Conservation (phyloP, 35 echinoderm and acorn worm species). For the Diadema setosum region DNA sequence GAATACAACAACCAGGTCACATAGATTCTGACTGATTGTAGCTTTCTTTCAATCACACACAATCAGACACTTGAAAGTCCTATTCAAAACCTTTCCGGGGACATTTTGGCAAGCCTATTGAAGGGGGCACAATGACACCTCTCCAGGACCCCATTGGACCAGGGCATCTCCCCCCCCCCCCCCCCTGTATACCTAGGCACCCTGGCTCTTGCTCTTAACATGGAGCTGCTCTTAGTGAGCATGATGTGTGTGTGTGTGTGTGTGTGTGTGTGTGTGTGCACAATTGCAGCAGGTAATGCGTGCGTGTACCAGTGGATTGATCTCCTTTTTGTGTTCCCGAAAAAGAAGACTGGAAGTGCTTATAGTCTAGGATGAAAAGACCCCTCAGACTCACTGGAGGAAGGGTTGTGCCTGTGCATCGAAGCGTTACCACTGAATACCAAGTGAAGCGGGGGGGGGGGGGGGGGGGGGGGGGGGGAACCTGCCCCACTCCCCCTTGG, state of each 20-base stretch:
- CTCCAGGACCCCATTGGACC: not conserved
- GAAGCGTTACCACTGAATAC: no score
- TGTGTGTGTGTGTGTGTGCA: not conserved
- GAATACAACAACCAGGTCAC: no score
- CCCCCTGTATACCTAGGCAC: no score
- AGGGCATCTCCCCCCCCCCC: no score
- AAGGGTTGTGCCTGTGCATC: no score
- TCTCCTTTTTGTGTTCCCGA: no score
- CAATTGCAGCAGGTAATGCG: not conserved
- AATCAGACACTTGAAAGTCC: not conserved
- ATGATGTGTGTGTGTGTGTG: not conserved
- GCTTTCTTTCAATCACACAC: not conserved
- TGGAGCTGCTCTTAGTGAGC: not conserved
- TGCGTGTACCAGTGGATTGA: not conserved
- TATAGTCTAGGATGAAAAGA: no score
- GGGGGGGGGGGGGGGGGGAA: no score
- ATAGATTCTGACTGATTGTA: not conserved
- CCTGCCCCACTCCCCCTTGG: no score
- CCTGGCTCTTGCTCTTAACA: not conserved
- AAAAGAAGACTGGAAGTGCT: not conserved
- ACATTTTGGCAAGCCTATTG: not conserved
- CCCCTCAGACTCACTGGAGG: no score
- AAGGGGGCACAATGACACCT: not conserved
- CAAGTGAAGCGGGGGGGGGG: no score
- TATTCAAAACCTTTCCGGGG: not conserved